These are phyloP conservation scores for Mantis religiosa DNA, from an alignment of 2,888 invertebrate genomes.

Conservation along the genomic window DNA sequence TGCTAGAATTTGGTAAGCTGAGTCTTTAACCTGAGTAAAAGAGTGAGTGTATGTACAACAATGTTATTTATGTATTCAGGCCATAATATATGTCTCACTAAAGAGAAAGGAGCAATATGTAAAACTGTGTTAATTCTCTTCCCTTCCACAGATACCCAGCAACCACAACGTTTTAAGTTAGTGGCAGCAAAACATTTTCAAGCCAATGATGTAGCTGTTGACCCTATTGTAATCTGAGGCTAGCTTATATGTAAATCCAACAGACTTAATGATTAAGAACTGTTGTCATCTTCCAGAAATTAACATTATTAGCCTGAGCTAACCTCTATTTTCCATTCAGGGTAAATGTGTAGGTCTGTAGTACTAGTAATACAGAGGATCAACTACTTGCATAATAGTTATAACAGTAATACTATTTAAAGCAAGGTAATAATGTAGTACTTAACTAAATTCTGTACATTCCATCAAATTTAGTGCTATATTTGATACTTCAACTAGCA, in stretches of 20 bases:
- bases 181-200: not conserved
- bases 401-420: conserved; percentile 8
- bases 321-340: not conserved
- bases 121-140: not conserved
- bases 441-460: conserved; percentile 8
- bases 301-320: not conserved
- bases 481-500: not conserved
- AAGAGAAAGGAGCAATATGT: not conserved
- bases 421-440: not conserved
- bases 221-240: not conserved
- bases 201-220: not conserved
- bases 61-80: not conserved
- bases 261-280: not conserved
- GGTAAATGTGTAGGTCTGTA: not conserved
- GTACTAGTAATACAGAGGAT: not conserved
- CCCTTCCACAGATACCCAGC: not conserved
- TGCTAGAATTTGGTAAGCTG: not conserved
- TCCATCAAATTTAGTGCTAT: not conserved
- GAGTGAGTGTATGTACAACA: not conserved
- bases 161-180: not conserved
- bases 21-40: not conserved
- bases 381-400: conserved; percentile 3
- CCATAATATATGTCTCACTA: not conserved
- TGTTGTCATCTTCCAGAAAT: not conserved
- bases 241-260: not conserved